A percentile compares a stretch with the other conserved stretches of the same genome.
phyloP scores from a whole-genome alignment of 2,113 vertebrate species.

The Phalacrocorax aristotelis region DNA sequence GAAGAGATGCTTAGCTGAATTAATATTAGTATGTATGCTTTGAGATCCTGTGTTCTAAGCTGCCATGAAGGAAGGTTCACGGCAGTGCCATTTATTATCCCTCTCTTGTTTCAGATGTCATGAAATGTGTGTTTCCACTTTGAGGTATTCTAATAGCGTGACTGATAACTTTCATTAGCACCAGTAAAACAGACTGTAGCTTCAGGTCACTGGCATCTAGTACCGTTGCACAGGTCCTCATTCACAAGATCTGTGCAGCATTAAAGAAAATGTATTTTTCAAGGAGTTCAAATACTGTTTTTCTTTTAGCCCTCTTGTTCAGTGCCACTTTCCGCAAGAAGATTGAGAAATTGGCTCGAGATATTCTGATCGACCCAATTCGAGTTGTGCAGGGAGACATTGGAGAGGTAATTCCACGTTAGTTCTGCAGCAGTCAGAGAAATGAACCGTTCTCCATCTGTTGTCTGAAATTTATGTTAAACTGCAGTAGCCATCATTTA shows the following conservation, averaged over 20 bases:
- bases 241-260: background rate
- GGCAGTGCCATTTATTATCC: background rate
- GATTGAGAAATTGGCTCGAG: constrained; percentile 94
- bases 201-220: background rate
- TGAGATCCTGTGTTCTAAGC: background rate
- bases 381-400: constrained; percentile 98
- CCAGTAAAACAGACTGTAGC: background rate
- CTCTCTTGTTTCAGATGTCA: background rate
- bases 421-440: background rate
- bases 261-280: background rate
- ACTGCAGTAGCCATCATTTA: background rate
- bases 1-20: background rate
- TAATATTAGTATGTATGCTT: background rate
- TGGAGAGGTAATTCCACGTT: constrained; percentile 84
- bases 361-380: constrained; percentile 94
- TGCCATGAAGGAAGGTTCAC: background rate
- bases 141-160: background rate
- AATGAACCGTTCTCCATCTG: background rate
- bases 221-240: background rate
- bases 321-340: constrained; percentile 98
- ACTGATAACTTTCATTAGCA: background rate
- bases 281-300: background rate
- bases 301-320: constrained; percentile 88
- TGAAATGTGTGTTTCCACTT: background rate
- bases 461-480: background rate